phyloP scores from a whole-genome alignment of 1,140 invertebrate species.

The Asobara japonica region DNA sequence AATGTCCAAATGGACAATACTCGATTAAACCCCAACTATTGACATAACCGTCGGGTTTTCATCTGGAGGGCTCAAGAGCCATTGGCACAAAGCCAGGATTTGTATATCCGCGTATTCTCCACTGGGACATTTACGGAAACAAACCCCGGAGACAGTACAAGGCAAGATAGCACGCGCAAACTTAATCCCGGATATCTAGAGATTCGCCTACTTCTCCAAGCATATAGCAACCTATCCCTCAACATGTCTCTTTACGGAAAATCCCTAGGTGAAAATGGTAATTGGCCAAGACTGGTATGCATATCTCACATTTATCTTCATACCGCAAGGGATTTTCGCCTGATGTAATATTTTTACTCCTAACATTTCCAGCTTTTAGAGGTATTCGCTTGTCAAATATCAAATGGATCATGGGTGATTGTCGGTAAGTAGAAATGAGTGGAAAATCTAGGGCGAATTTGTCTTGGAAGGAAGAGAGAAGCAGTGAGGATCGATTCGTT shows the following conservation, averaged over 20 bases:
- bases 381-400: too few relatives aligned
- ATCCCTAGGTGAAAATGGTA: constrained; percentile 6
- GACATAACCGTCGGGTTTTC: not conserved
- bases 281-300: not conserved
- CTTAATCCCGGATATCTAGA: constrained; percentile 10
- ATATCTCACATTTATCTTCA: constrained; percentile 4
- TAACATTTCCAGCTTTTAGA: not conserved
- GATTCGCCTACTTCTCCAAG: not conserved
- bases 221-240: not conserved
- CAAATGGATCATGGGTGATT: too few relatives aligned
- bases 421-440: too few relatives aligned
- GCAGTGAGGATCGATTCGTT: too few relatives aligned
- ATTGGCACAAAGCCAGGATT: constrained; percentile 11
- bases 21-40: not conserved
- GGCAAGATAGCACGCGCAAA: not conserved
- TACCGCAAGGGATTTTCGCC: not conserved
- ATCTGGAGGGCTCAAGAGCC: not conserved
- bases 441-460: too few relatives aligned
- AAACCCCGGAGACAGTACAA: not conserved
- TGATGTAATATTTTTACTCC: not conserved
- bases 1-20: not conserved
- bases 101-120: constrained; percentile 1
- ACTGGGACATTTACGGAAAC: constrained; percentile 5
- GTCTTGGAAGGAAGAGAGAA: too few relatives aligned
- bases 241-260: constrained; percentile 7